Conservation (phyloP, 2,797 vertebrate genomes). For the Gobionotothen gibberifrons region DNA sequence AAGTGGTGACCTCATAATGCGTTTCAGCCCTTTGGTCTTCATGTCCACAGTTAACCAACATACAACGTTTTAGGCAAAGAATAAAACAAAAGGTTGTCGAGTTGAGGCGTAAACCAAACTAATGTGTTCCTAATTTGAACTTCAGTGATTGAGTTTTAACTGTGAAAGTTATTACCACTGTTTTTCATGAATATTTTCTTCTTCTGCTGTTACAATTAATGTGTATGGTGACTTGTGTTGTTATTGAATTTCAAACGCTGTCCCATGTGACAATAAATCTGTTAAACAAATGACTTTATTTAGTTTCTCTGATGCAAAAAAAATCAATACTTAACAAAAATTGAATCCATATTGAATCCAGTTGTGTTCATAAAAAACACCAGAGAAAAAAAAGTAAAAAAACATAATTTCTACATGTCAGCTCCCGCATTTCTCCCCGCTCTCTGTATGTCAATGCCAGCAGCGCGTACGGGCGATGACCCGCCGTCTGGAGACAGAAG, state of each 20-base stretch:
- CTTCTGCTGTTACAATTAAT: constrained; percentile 21
- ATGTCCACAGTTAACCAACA: constrained; percentile 50
- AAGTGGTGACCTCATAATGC: constrained; percentile 55
- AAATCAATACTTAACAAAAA: constrained; percentile 15
- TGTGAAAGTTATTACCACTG: not conserved
- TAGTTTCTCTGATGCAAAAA: not conserved
- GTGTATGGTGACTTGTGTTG: not conserved
- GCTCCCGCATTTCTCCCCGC: constrained; percentile 70
- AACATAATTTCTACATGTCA: constrained; percentile 47
- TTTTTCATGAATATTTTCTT: constrained; percentile 3
- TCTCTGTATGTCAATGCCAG: constrained; percentile 42
- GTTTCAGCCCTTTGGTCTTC: constrained; percentile 44
- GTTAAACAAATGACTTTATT: not conserved
- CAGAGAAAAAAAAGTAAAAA: not conserved
- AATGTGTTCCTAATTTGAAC: constrained; percentile 24
- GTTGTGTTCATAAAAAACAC: constrained; percentile 33
- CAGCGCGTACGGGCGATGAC: constrained; percentile 33
- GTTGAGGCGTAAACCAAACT: constrained; percentile 16
- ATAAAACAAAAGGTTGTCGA: constrained; percentile 20
- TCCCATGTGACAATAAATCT: not conserved
- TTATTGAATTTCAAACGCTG: no score
- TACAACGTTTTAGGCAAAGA: constrained; percentile 27
- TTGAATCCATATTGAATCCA: not conserved
- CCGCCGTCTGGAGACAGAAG: constrained; percentile 83
- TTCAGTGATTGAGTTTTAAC: constrained; percentile 16